These are phyloP conservation scores for Neodon shergylaensis DNA, from an alignment of 2,113 vertebrate species.

Conservation along the genomic window DNA sequence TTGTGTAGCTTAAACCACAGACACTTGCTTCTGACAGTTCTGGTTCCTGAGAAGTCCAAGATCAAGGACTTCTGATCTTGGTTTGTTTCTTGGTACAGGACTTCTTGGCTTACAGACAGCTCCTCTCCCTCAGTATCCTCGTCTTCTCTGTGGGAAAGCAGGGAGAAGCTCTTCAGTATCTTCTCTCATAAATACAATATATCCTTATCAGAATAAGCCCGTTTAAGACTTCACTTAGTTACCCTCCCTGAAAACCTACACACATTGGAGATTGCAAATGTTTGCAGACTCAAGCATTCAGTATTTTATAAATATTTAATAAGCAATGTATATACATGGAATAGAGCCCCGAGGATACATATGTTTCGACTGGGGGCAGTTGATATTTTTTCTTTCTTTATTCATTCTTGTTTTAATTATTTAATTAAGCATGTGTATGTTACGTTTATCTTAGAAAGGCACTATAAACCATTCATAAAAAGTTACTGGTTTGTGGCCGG, in stretches of 20 bases:
- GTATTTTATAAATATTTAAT: background rate
- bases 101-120: background rate
- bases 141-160: background rate
- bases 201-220: background rate
- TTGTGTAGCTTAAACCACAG: background rate
- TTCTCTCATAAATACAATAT: background rate
- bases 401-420: background rate
- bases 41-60: background rate
- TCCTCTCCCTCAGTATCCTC: background rate
- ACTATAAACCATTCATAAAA: background rate
- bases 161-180: background rate
- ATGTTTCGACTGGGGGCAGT: background rate
- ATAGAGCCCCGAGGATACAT: background rate
- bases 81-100: background rate
- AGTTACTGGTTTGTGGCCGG: background rate
- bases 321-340: background rate
- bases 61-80: background rate
- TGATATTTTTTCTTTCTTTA: constrained; percentile 23
- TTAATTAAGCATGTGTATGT: background rate
- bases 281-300: background rate
- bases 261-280: background rate
- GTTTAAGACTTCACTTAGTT: background rate
- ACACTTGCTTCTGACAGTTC: background rate
- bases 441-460: background rate
- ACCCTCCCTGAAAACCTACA: background rate